Percentiles rank a stretch among this genome's conserved stretches.
Conservation (phyloP, 2,888 invertebrate genomes). For the Agrochola lota region DNA sequence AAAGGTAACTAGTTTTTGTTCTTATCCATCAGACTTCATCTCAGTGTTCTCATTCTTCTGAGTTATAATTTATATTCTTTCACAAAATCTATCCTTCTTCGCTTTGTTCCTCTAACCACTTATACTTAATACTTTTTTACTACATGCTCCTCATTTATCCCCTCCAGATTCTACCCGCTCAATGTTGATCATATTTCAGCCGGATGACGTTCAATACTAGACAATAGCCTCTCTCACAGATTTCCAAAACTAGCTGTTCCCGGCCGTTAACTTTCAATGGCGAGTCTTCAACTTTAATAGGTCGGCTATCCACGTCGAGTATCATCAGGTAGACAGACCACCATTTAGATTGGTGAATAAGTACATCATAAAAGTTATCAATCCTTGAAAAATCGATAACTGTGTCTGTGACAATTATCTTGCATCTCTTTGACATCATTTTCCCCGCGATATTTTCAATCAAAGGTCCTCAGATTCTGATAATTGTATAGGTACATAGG, state of each 20-base stretch:
- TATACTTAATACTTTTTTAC: not conserved
- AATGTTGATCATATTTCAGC: not conserved
- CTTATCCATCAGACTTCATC: too few relatives aligned
- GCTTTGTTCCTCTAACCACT: not conserved
- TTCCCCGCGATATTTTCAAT: not conserved
- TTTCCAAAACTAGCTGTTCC: not conserved
- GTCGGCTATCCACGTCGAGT: not conserved
- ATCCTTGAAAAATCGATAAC: not conserved
- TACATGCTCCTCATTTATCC: not conserved
- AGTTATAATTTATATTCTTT: too few relatives aligned
- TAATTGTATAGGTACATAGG: not conserved
- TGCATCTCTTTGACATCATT: not conserved
- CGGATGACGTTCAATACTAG: not conserved
- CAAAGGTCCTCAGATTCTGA: not conserved
- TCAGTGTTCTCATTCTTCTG: too few relatives aligned
- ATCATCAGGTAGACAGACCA: not conserved
- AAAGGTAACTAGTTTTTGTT: not conserved
- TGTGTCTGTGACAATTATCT: not conserved
- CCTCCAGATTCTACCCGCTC: too few relatives aligned
- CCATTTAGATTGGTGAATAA: constrained; percentile 7
- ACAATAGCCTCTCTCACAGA: not conserved
- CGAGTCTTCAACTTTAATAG: not conserved
- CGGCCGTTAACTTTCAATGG: not conserved
- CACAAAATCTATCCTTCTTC: not conserved
- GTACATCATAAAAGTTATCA: not conserved